A percentile compares a stretch with the other conserved stretches of the same genome.
Conservation (phyloP, 2,888 invertebrate species). For the Acrocyrtus sp. region DNA sequence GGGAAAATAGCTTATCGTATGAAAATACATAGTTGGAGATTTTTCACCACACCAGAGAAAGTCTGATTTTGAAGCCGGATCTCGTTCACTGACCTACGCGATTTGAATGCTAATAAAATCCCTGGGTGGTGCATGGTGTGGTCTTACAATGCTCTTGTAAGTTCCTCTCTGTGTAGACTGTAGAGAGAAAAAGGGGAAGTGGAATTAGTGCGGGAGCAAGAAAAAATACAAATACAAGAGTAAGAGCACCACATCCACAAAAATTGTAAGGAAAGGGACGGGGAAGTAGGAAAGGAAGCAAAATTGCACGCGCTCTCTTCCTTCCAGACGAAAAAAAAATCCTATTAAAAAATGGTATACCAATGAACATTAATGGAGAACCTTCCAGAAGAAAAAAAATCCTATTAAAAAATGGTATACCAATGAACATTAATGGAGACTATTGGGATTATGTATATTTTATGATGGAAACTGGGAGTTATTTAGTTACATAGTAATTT, state of each 20-base stretch:
- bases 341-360: background rate
- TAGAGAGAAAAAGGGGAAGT: background rate
- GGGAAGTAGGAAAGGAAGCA: background rate
- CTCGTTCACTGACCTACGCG: slow-evolving; percentile 54
- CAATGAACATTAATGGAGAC: background rate
- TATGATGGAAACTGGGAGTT: background rate
- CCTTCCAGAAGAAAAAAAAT: too few relatives aligned
- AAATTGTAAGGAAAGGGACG: background rate
- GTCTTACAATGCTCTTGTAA: slow-evolving; percentile 25
- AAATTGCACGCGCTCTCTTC: background rate
- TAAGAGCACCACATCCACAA: slow-evolving; percentile 18
- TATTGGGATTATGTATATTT: background rate
- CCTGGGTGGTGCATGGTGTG: background rate
- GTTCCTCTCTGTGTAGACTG: slow-evolving; percentile 5
- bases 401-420: too few relatives aligned
- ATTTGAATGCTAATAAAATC: slow-evolving; percentile 51
- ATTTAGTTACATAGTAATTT: too few relatives aligned
- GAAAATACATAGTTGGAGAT: slow-evolving; percentile 26
- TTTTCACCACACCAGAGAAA: slow-evolving; percentile 37
- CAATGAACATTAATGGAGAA: background rate
- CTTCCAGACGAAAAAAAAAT: background rate
- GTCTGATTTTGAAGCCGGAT: slow-evolving; percentile 52
- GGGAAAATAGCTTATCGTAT: background rate
- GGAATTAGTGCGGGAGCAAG: background rate
- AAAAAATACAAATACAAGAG: slow-evolving; percentile 3